phyloP scores from a whole-genome alignment of 2,797 vertebrate genomes.

The Odontamblyopus rebecca region DNA sequence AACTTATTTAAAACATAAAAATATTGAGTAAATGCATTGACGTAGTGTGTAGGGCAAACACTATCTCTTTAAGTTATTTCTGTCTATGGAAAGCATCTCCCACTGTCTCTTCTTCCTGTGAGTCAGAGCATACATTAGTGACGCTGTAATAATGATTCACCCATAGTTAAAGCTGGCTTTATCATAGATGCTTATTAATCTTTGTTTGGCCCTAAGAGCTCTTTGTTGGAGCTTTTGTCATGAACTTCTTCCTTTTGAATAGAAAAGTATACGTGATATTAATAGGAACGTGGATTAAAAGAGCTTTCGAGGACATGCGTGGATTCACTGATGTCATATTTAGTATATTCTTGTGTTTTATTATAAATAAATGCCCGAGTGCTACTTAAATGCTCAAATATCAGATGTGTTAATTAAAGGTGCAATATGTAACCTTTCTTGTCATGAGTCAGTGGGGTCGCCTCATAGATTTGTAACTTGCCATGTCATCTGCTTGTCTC shows the following conservation, averaged over 20 bases:
- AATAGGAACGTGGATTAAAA: not conserved
- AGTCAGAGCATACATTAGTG: constrained; percentile 7
- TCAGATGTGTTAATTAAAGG: too few species aligned
- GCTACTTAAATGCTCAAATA: too few species aligned
- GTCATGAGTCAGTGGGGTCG: too few species aligned
- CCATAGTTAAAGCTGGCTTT: constrained; percentile 1
- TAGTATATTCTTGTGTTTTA: not conserved
- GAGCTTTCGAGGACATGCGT: not conserved
- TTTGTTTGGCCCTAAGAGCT: not conserved
- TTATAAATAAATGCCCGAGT: too few species aligned
- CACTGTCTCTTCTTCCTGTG: not conserved
- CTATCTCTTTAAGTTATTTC: constrained; percentile 5
- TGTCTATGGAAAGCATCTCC: not conserved
- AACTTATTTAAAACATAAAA: too few species aligned
- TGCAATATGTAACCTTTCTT: too few species aligned
- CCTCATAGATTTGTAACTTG: too few species aligned
- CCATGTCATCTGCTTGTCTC: too few species aligned
- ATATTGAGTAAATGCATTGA: not conserved
- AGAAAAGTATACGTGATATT: not conserved
- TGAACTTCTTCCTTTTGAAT: not conserved
- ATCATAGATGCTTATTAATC: not conserved
- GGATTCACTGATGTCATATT: not conserved
- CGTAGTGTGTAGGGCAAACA: not conserved
- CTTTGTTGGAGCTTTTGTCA: not conserved
- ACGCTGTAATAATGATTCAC: constrained; percentile 6